phyloP scores from a whole-genome alignment of 2,797 vertebrate species.

The Melanotaenia nigrans region DNA sequence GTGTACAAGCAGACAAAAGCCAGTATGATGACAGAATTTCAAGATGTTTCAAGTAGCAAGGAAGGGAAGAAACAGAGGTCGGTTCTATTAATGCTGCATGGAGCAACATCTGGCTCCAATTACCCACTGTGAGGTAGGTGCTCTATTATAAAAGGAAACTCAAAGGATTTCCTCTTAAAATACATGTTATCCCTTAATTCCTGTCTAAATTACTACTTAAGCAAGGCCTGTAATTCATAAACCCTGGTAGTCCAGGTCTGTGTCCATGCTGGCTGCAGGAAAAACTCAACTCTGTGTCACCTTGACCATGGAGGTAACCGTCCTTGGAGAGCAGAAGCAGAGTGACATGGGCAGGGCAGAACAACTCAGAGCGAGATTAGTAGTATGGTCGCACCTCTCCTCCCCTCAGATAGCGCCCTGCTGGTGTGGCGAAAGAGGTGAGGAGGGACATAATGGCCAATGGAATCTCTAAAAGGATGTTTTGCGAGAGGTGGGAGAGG shows the following conservation, averaged over 20 bases:
- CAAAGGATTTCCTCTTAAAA: conserved; percentile 83
- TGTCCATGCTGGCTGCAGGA: conserved; percentile 40
- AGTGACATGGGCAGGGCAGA: conserved; percentile 57
- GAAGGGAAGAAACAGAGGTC: conserved; percentile 34
- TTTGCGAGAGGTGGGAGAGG: conserved; percentile 73
- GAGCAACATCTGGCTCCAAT: conserved; percentile 83
- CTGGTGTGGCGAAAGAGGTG: conserved; percentile 68
- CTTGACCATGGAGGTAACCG: conserved; percentile 67
- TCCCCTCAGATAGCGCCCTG: conserved; percentile 61
- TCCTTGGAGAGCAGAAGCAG: conserved; percentile 53
- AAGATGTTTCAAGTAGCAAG: conserved; percentile 69
- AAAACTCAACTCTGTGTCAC: conserved; percentile 69
- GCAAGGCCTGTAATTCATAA: conserved; percentile 80
- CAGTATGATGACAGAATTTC: conserved; percentile 78
- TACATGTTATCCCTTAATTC: conserved; percentile 81
- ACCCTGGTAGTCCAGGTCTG: conserved; percentile 68
- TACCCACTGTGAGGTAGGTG: conserved; percentile 81
- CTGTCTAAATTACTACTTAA: conserved; percentile 82
- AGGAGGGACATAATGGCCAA: conserved; percentile 72
- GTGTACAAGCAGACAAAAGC: conserved; percentile 60
- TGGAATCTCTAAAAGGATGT: conserved; percentile 79
- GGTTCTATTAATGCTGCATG: conserved; percentile 66
- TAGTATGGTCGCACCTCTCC: conserved; percentile 66
- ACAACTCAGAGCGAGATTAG: conserved; percentile 65
- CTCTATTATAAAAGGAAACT: conserved; percentile 81